Base-by-base conservation (phyloP, 2,888 invertebrate genomes). In the Chalcis sispes region DNA sequence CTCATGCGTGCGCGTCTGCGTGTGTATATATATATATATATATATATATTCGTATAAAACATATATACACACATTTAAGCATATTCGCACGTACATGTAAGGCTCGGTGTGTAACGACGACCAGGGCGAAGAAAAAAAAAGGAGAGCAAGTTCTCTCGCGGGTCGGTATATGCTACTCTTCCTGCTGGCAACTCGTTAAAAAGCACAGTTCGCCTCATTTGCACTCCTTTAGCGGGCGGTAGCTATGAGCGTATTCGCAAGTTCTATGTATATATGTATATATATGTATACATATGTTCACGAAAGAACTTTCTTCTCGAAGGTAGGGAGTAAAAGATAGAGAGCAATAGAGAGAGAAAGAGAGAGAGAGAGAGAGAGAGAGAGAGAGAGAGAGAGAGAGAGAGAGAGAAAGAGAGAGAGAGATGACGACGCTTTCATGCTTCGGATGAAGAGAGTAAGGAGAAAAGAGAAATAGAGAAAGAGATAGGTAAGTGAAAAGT, bases 141-240 rank as follows among this genome's bases (percentile, higher is more conserved):
- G 25, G 46, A 8, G 29, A 25, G n/a, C 15, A 58, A 50, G 42
- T 72, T 58, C 54, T 25, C 69, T 56, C 52, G 4, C 61, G 58
- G 61, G 78, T 73, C 66, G 62, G 3, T 46, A 15, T 46, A 15
- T 46, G n/a, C n/a, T 7, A 4, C 10, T n/a, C 46, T 46, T 3
- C 15, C 2, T 8, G 3, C 72, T 73, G 67, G 78, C 77, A 81
- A 80, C 82, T 82, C 81, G 80, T 83, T 82, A 81, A 84, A 83
- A 84, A 82, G 81, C 80, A 69, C 78, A 78, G 78, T 81, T 82
- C 77, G 77, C 78, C 81, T 81, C 81, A 82, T 83, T 83, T 80
- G 80, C 81, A 77, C 81, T 81, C 79, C 77, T 82, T 80, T 75
- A 75, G 79, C 69, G 56, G 40, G 52, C 40, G 4, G 50, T 23